Conservation (phyloP, 2,888 invertebrate genomes). For the Ferrisia virgata region DNA sequence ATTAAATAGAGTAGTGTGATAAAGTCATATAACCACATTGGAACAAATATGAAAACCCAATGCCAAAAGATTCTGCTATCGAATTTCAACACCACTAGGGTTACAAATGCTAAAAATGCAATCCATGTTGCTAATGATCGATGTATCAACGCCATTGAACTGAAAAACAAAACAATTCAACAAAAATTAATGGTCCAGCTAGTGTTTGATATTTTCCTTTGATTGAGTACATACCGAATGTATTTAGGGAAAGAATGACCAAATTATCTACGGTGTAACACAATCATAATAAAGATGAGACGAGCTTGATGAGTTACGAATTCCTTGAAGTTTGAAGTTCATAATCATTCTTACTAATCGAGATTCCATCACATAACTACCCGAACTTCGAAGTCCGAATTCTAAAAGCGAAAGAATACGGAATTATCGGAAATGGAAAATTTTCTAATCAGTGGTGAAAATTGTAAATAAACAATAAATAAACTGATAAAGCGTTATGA, state of each 20-base stretch:
- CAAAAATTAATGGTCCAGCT: background rate
- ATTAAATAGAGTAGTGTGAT: slow-evolving; percentile 33
- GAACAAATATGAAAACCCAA: slow-evolving; percentile 36
- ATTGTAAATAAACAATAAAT: too few species aligned
- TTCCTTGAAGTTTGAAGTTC: background rate
- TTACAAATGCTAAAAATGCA: slow-evolving; percentile 15
- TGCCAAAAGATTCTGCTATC: slow-evolving; percentile 33
- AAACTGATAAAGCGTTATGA: background rate
- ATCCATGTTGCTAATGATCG: slow-evolving; percentile 35
- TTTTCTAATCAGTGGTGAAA: too few species aligned
- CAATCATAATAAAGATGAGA: background rate
- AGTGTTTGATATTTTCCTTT: too few species aligned
- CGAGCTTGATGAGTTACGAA: background rate
- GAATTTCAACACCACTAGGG: slow-evolving; percentile 32
- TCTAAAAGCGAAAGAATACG: too few species aligned
- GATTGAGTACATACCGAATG: background rate
- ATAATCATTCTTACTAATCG: too few species aligned
- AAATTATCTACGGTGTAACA: background rate
- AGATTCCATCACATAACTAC: too few species aligned
- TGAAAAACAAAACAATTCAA: background rate
- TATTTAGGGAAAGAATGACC: background rate
- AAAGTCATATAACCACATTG: slow-evolving; percentile 40
- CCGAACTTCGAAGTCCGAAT: too few species aligned
- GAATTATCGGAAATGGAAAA: too few species aligned
- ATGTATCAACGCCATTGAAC: slow-evolving; percentile 31